Evolutionary conservation across 2,888 invertebrate genomes (phyloP).

Genomic region (Hirudinaria manillensis): DNA sequence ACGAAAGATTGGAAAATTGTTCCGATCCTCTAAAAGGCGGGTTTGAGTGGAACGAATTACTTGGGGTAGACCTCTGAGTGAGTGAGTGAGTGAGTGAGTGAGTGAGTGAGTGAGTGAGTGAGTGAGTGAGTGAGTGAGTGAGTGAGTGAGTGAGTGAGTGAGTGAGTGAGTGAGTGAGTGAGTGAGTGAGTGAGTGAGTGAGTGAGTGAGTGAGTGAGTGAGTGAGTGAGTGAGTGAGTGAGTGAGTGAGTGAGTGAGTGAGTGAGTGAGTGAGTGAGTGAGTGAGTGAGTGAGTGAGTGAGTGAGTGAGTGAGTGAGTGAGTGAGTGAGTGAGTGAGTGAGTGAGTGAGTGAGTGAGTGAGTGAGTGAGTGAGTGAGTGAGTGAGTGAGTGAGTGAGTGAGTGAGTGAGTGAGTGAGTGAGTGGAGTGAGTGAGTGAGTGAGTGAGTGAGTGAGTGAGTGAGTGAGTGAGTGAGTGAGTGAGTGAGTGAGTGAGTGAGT

Average conservation of each 20-base stretch:
- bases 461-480: slow-evolving; percentile 36
- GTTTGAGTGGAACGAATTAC: background rate
- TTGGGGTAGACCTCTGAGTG: background rate
- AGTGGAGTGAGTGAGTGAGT: slow-evolving; percentile 35
- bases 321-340: slow-evolving; percentile 26
- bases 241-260: background rate
- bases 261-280: slow-evolving; percentile 12
- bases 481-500: slow-evolving; percentile 35
- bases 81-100: too few relatives aligned
- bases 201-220: slow-evolving; percentile 24
- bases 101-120: slow-evolving; percentile 2
- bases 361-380: slow-evolving; percentile 23
- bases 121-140: slow-evolving; percentile 17
- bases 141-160: slow-evolving; percentile 24
- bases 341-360: slow-evolving; percentile 26
- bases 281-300: slow-evolving; percentile 22
- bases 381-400: slow-evolving; percentile 16
- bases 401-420: slow-evolving; percentile 26
- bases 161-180: slow-evolving; percentile 25
- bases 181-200: slow-evolving; percentile 26
- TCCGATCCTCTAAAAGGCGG: background rate
- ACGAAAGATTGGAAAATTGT: too few relatives aligned
- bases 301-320: slow-evolving; percentile 25
- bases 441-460: slow-evolving; percentile 36
- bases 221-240: too few relatives aligned